Base-by-base conservation (phyloP, 2,113 vertebrate genomes). In the Tragelaphus scriptus region DNA sequence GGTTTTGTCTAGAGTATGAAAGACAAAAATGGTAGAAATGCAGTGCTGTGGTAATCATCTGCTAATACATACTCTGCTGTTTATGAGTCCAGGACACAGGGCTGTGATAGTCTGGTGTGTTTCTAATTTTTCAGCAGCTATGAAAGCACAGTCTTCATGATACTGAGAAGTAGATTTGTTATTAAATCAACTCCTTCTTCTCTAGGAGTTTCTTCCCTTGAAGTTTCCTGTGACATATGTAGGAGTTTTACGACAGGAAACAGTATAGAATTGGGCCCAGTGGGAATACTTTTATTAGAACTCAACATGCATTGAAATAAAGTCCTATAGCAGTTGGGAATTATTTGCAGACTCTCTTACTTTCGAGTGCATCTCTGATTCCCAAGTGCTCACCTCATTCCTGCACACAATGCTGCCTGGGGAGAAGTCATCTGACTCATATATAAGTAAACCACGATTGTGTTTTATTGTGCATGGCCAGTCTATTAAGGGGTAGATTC, bases 271-370 rank as follows among this genome's bases (percentile, higher is more conserved):
- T 59, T 95, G 55, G 86, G 5, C 63, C 65, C 44, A 55, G 3
- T 84, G 91, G 79, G 79, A 91, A 81, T 94, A 91, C 21, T 96
- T 98, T 96, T 96, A 97, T 96, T 95, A 95, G 91, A 96, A 23
- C 5, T 7, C n/a, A 85, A 21, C 47, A 47, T 65, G 28, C 26
- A 81, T 59, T 91, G 26, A 96, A 92, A 80, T 63, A 94, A 98
- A 95, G 56, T 89, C 25, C 63, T 91, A 63, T n/a, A 94, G 71
- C 91, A 81, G 12, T 65, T 91, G 84, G 93, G 44, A 40, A 98
- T 53, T 80, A 16, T 79, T 85, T 97, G 63, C 79, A 97, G 86
- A 56, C 58, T 75, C 36, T 96, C 91, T 94, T 86, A 53, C 51
- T 97, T 95, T 58, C 6, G 11, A 97, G 68, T 56, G 3, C 44